phyloP scores from a whole-genome alignment of 2,797 vertebrate species.

The Erethizon dorsatum region DNA sequence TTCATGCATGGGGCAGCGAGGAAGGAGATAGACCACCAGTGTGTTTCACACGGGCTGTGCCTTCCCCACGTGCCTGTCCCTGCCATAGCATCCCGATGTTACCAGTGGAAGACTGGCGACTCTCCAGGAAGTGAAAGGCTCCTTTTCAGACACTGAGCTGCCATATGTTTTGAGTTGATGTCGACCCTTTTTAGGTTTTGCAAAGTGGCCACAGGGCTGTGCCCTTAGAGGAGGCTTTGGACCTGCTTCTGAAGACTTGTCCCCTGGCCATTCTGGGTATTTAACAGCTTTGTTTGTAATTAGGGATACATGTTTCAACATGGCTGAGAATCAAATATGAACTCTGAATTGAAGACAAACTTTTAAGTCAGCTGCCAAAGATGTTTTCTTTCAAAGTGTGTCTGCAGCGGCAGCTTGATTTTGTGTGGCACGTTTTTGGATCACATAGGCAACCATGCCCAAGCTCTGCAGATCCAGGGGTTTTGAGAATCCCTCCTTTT shows the following conservation, averaged over 20 bases:
- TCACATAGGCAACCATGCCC: conserved; percentile 75
- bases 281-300: conserved; percentile 76
- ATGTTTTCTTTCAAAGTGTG: conserved; percentile 77
- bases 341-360: conserved; percentile 87
- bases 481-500: conserved; percentile 13
- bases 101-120: background rate
- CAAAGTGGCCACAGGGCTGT: conserved; percentile 70
- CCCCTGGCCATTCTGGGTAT: conserved; percentile 29
- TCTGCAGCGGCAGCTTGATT: conserved; percentile 79
- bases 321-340: conserved; percentile 86
- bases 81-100: background rate
- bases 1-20: background rate
- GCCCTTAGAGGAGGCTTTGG: conserved; percentile 70
- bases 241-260: conserved; percentile 66
- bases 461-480: conserved; percentile 54
- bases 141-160: conserved; percentile 31
- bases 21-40: conserved; percentile 38
- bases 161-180: conserved; percentile 76
- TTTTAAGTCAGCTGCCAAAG: conserved; percentile 85
- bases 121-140: conserved; percentile 68
- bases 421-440: conserved; percentile 78
- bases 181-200: conserved; percentile 60
- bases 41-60: background rate
- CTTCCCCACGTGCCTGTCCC: background rate
- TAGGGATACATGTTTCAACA: conserved; percentile 82